phyloP scores from a whole-genome alignment of 2,888 invertebrate genomes.

The Temnothorax ravouxi region DNA sequence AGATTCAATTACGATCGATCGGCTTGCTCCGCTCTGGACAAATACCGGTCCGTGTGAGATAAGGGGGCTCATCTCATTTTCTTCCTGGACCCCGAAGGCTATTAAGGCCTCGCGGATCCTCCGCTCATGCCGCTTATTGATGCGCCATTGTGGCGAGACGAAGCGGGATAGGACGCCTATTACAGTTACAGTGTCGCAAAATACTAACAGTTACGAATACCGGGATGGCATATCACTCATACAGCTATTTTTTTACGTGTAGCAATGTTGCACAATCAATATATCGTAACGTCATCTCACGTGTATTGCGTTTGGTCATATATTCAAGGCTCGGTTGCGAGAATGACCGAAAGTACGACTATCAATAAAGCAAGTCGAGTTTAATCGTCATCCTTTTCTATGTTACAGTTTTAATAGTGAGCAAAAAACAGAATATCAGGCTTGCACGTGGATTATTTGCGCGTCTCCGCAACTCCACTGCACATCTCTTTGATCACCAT shows the following conservation, averaged over 20 bases:
- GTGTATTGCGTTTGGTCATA: background rate
- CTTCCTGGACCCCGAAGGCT: slow-evolving; percentile 71
- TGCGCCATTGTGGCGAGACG: slow-evolving; percentile 64
- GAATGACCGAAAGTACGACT: background rate
- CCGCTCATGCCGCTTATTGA: slow-evolving; percentile 69
- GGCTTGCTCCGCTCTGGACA: slow-evolving; percentile 71
- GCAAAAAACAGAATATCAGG: background rate
- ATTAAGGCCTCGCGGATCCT: slow-evolving; percentile 62
- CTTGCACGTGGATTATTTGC: background rate
- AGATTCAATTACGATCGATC: slow-evolving; percentile 78
- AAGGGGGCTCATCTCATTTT: slow-evolving; percentile 72
- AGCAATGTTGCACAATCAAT: background rate
- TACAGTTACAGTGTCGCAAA: slow-evolving; percentile 14
- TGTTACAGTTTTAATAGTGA: background rate
- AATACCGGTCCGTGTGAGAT: slow-evolving; percentile 74
- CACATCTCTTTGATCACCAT: background rate
- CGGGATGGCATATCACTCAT: background rate
- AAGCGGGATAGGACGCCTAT: slow-evolving; percentile 27
- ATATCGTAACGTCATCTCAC: background rate
- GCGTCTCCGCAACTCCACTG: background rate
- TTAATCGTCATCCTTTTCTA: background rate
- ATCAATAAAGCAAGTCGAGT: background rate
- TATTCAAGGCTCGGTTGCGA: background rate
- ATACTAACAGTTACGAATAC: slow-evolving; percentile 14
- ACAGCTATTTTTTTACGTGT: background rate